Conservation (phyloP, 2,888 invertebrate genomes). For the Drosophila nr. medialis region DNA sequence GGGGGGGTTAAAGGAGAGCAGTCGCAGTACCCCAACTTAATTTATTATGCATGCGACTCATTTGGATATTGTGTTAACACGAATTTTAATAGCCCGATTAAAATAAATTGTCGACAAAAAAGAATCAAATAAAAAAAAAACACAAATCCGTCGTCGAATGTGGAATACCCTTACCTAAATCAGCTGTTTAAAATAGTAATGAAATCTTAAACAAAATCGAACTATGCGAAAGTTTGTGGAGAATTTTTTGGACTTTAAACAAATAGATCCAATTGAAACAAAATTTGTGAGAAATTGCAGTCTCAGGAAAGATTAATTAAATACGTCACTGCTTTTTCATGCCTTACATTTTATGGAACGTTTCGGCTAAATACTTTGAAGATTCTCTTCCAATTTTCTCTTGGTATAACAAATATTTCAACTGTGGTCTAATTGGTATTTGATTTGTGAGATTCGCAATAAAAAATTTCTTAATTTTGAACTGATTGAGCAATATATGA, state of each 20-base stretch:
- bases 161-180: slow-evolving; percentile 4
- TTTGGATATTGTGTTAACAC: slow-evolving; percentile 66
- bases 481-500: background rate
- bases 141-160: background rate
- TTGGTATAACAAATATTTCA: background rate
- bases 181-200: background rate
- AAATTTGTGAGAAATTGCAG: background rate
- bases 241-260: background rate
- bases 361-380: background rate
- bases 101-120: slow-evolving; percentile 46
- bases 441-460: background rate
- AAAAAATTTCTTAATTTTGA: background rate
- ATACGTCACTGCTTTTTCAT: background rate
- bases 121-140: background rate
- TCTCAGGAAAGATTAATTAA: background rate
- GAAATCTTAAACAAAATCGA: background rate
- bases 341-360: background rate
- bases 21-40: slow-evolving; percentile 6
- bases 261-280: background rate
- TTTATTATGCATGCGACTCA: slow-evolving; percentile 51
- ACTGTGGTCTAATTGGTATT: background rate
- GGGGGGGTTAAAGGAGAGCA: background rate
- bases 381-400: background rate
- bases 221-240: background rate
- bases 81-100: slow-evolving; percentile 75